Evolutionary conservation across 2,888 invertebrate genomes (phyloP), one percentile per base, ranked within the genome.

Genomic region (Agrypnus murinus): DNA sequence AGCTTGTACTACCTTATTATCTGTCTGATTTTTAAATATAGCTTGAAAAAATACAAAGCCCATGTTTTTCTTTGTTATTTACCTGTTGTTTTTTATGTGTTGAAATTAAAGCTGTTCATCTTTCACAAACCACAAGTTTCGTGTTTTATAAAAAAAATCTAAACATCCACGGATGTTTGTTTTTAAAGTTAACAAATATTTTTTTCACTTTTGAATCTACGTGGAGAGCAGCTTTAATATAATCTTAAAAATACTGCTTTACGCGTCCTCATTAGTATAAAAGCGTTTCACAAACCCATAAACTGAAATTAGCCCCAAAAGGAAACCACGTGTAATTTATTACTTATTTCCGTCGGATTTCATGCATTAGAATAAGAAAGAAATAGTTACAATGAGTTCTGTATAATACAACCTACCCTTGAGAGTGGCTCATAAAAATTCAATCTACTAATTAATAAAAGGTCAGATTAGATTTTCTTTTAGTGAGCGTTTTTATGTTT

Each of bases 261-360:
- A 50, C 50, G 50, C 50, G 3, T 50, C 0, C 50, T 50, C 50
- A 50, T 50, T 50, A 50, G 50, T 50, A 50, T 50, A 50, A 50
- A 50, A 50, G 50, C 50, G 50, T 50, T 50, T 50, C 50, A 32
- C 32, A 31, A 50, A 50, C n/a, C 8, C 50, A 50, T 50, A 50
- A 50, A 50, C 31, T 50, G 50, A 12, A 50, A 50, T 50, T 50
- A 50, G 31, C 25, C 12, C 50, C 4, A 50, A 50, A 50, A n/a
- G 31, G 31, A 31, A 12, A 31, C 50, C 50, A 50, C 50, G 12
- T 5, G 8, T 50, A 31, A 50, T 50, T 50, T 50, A 50, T 50
- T 50, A n/a, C 10, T 1, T 1, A 5, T 31, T 50, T 50, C 50
- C 12, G 31, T 50, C 12, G 10, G 14, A 50, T 7, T 50, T 31